These are phyloP conservation scores for Chloroceryle inda DNA, from an alignment of 2,797 vertebrate species.

Conservation along the genomic window DNA sequence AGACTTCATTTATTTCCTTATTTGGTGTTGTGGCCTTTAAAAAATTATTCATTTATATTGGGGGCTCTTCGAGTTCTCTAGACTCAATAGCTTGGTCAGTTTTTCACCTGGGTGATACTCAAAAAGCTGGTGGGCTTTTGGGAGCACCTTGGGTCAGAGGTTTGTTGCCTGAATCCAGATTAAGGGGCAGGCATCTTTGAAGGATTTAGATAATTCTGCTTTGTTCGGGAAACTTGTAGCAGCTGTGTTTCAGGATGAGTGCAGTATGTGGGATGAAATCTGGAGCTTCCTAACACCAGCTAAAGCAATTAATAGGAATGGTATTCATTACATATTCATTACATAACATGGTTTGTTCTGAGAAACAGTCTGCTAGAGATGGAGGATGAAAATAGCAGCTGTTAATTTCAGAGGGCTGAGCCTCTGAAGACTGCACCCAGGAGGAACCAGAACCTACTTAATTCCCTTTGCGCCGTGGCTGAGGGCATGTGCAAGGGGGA, in stretches of 20 bases:
- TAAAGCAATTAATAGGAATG: slow-evolving; percentile 75
- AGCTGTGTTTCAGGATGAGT: slow-evolving; percentile 54
- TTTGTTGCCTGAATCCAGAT: not conserved
- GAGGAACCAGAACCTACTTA: slow-evolving; percentile 37
- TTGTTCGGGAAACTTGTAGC: slow-evolving; percentile 36
- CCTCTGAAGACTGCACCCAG: slow-evolving; percentile 48
- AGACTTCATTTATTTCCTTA: not conserved
- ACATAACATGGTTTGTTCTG: slow-evolving; percentile 69
- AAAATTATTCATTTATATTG: not conserved
- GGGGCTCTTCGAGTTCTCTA: not conserved
- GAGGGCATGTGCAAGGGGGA: not conserved
- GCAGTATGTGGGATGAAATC: slow-evolving; percentile 53
- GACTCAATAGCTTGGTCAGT: not conserved
- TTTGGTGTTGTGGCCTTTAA: not conserved
- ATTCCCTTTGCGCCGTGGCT: not conserved
- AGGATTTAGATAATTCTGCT: not conserved
- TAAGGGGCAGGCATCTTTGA: not conserved
- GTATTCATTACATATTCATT: slow-evolving; percentile 73
- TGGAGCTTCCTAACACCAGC: slow-evolving; percentile 57
- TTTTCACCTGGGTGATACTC: not conserved
- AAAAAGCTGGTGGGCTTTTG: not conserved
- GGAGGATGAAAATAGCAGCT: slow-evolving; percentile 66
- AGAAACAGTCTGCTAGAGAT: slow-evolving; percentile 52
- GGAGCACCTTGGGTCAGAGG: not conserved
- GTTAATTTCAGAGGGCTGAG: slow-evolving; percentile 65